phyloP scores from a whole-genome alignment of 2,797 vertebrate genomes.

The Syngnathus acus region DNA sequence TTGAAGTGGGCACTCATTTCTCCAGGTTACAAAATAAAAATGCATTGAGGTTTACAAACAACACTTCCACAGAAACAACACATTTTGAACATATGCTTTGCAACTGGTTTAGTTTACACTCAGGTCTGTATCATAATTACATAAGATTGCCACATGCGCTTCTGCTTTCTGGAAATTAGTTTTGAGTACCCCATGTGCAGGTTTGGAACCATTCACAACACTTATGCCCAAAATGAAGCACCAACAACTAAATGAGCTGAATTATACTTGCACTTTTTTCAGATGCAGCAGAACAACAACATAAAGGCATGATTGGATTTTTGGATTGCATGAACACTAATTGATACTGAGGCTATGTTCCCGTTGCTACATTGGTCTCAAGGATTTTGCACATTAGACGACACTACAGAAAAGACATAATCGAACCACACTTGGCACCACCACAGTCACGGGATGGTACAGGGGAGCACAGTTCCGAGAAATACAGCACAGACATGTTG shows the following conservation, averaged over 20 bases:
- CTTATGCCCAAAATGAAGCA: not conserved
- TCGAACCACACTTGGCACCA: conserved; percentile 52
- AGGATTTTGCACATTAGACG: conserved; percentile 17
- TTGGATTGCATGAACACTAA: not conserved
- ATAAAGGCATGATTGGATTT: not conserved
- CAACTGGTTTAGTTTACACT: not conserved
- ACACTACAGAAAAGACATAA: conserved; percentile 27
- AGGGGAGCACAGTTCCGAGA: conserved; percentile 32
- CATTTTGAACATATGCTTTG: not conserved
- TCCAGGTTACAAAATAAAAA: conserved; percentile 8
- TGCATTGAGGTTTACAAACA: conserved; percentile 14
- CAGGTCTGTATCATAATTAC: not conserved
- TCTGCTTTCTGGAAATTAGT: not conserved
- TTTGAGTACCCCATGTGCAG: not conserved
- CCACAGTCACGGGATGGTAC: conserved; percentile 42
- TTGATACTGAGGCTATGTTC: conserved; percentile 4
- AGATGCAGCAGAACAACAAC: not conserved
- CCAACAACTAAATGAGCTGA: not conserved
- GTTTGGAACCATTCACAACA: not conserved
- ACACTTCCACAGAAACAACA: conserved; percentile 24
- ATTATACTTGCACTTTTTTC: not conserved
- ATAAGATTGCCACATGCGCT: not conserved
- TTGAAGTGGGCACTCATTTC: conserved; percentile 3
- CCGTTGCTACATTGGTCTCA: conserved; percentile 57
- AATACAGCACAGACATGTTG: conserved; percentile 39